These are phyloP conservation scores for Bombus haemorrhoidalis DNA, from an alignment of 1,140 invertebrate species.

Conservation along the genomic window DNA sequence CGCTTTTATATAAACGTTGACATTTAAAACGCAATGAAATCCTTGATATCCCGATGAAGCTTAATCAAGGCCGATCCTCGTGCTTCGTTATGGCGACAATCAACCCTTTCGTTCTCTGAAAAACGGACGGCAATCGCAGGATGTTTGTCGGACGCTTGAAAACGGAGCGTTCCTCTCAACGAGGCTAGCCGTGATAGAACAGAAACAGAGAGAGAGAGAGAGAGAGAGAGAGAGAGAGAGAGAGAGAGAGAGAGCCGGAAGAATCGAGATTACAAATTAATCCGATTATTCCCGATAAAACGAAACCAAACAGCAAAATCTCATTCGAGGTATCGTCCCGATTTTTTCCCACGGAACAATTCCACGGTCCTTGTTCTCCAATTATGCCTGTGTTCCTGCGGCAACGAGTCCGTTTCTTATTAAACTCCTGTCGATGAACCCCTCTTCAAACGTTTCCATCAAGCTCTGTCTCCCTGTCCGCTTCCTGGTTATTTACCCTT, in stretches of 20 bases:
- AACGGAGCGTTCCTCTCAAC: neutral
- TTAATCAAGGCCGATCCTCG: neutral
- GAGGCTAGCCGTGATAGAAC: neutral
- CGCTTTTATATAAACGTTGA: neutral
- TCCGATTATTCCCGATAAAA: conserved; percentile 28
- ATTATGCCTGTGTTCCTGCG: conserved; percentile 1
- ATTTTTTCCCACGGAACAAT: conserved; percentile 15
- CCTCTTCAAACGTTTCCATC: neutral
- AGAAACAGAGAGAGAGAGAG: fast-evolving
- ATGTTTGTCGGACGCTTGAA: neutral
- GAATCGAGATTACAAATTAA: conserved; percentile 23
- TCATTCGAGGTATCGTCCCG: neutral
- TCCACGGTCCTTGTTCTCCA: conserved; percentile 15
- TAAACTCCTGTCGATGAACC: neutral
- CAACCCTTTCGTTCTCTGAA: neutral
- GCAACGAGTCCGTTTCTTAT: conserved; percentile 31
- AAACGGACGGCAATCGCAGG: neutral
- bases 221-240: no score
- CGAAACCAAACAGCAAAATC: conserved; percentile 26
- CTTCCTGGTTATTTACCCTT: conserved; percentile 8
- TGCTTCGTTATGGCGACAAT: neutral
- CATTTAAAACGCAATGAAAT: neutral
- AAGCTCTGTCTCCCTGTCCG: neutral
- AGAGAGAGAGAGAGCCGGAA: neutral
- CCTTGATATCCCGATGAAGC: neutral